Evolutionary conservation across 2,113 vertebrate genomes (phyloP).

Genomic region (Scomber japonicus): DNA sequence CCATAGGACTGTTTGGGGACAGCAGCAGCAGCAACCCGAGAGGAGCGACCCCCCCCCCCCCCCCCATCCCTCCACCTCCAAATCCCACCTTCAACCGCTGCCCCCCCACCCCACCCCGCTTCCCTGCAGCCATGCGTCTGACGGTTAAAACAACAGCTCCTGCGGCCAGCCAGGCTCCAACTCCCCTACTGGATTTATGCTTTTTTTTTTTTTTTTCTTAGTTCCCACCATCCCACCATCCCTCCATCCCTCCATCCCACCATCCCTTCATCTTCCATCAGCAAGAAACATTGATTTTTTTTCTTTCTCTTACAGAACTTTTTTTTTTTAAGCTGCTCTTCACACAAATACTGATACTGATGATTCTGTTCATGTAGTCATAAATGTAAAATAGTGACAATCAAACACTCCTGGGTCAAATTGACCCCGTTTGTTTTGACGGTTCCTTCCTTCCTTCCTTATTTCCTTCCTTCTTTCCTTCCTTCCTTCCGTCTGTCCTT

Average conservation of each 20-base stretch:
- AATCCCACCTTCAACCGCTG: slow-evolving; percentile 47
- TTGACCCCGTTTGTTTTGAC: no score
- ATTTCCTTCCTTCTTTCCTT: no score
- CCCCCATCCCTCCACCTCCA: background rate
- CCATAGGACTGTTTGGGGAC: slow-evolving; percentile 78
- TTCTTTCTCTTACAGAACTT: no score
- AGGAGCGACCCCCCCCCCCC: slow-evolving; percentile 55
- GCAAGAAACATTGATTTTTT: no score
- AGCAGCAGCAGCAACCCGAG: slow-evolving; percentile 81
- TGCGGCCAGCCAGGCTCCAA: slow-evolving; percentile 72
- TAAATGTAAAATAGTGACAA: no score
- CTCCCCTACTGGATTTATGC: slow-evolving; percentile 70
- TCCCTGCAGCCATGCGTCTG: slow-evolving; percentile 69
- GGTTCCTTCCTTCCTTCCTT: no score
- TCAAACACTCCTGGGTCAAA: no score
- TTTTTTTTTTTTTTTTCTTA: slow-evolving; percentile 30
- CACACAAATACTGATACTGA: no score
- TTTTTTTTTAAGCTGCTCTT: no score
- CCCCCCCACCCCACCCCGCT: slow-evolving; percentile 44
- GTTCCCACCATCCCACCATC: slow-evolving; percentile 19
- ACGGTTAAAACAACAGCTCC: slow-evolving; percentile 79
- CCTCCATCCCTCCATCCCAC: background rate
- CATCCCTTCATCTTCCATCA: background rate
- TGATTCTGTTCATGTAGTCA: no score
- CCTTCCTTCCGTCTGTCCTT: no score